Conservation (phyloP, 2,113 vertebrate genomes). For the Bufo gargarizans region DNA sequence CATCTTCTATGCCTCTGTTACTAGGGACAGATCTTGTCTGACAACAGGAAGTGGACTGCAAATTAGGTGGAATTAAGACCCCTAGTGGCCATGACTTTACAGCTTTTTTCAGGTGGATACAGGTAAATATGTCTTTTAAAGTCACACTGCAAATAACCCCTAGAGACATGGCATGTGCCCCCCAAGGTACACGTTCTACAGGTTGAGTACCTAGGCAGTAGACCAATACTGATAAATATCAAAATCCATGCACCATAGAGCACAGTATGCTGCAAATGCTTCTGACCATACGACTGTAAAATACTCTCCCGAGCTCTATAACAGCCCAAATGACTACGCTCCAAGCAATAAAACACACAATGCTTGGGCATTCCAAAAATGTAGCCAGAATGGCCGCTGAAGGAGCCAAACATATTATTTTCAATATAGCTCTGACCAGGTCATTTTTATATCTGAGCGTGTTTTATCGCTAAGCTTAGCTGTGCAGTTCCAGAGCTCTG, state of each 20-base stretch:
- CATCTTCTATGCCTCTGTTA: no score
- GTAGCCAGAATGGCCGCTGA: slow-evolving; percentile 47
- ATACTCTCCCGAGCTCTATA: slow-evolving; percentile 42
- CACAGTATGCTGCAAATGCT: slow-evolving; percentile 32
- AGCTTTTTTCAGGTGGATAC: no score
- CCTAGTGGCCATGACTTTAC: no score
- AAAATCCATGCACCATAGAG: neutral
- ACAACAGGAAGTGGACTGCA: no score
- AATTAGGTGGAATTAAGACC: no score
- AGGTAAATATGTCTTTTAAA: no score
- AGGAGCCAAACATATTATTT: slow-evolving; percentile 58
- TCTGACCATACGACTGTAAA: slow-evolving; percentile 39
- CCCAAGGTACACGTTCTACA: neutral
- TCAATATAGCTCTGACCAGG: slow-evolving; percentile 57
- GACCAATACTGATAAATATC: slow-evolving; percentile 5
- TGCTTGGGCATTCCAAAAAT: slow-evolving; percentile 45
- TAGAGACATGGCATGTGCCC: neutral
- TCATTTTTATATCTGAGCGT: slow-evolving; percentile 54
- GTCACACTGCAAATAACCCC: neutral
- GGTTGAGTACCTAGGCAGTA: neutral
- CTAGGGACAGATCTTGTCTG: no score
- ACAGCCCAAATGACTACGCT: slow-evolving; percentile 41
- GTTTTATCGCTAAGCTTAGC: slow-evolving; percentile 56
- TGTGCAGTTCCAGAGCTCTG: slow-evolving; percentile 44
- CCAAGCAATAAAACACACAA: slow-evolving; percentile 53